A percentile compares a stretch with the other conserved stretches of the same genome.
phyloP scores from a whole-genome alignment of 2,113 vertebrate species.

The Fregata magnificens region DNA sequence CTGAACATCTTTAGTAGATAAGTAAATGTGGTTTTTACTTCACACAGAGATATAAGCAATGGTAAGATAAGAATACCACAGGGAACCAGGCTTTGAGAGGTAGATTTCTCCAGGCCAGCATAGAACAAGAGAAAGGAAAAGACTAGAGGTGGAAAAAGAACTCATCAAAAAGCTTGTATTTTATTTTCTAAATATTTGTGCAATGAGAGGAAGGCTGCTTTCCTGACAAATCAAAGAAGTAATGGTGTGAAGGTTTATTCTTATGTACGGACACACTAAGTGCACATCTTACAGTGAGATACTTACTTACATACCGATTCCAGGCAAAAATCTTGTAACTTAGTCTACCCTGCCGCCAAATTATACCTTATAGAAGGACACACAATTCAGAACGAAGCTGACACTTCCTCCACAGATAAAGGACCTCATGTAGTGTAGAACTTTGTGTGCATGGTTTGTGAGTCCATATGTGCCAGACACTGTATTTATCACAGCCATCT shows the following conservation, averaged over 20 bases:
- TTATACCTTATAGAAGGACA: background rate
- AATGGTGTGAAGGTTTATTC: background rate
- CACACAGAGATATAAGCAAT: background rate
- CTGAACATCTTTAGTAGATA: background rate
- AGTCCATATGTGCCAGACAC: background rate
- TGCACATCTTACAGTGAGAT: background rate
- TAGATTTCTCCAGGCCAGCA: background rate
- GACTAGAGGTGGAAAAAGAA: background rate
- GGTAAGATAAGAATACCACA: background rate
- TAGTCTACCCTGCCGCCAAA: background rate
- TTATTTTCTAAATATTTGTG: background rate
- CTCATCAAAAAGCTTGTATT: background rate
- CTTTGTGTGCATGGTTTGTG: background rate
- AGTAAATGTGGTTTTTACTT: background rate
- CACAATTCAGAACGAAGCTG: background rate
- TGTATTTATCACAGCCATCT: background rate
- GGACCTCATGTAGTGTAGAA: background rate
- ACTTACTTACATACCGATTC: background rate
- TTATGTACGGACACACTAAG: background rate
- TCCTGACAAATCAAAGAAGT: background rate
- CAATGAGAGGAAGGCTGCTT: background rate
- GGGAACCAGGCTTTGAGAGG: background rate
- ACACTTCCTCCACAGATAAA: background rate
- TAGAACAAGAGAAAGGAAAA: background rate
- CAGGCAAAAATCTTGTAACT: background rate